These are phyloP conservation scores for Stegastes partitus DNA, from an alignment of 2,113 vertebrate genomes.

Conservation along the genomic window DNA sequence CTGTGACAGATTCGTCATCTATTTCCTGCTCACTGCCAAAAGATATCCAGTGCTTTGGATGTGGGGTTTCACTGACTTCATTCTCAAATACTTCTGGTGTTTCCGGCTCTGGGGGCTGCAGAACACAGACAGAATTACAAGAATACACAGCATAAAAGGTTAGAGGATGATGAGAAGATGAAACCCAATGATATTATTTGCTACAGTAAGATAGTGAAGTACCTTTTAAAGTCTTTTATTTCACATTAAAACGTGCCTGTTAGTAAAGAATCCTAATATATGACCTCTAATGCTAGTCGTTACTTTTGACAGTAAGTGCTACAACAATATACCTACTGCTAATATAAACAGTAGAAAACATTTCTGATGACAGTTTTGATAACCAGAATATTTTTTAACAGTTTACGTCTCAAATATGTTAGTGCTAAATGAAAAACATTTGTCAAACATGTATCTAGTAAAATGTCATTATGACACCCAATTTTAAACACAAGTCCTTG, in stretches of 20 bases:
- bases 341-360: background rate
- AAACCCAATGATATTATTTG: constrained; percentile 2
- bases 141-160: too few species aligned
- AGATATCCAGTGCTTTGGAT: constrained; percentile 88
- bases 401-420: background rate
- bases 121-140: constrained; percentile 21
- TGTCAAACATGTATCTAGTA: background rate
- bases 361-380: background rate
- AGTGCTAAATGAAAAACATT: background rate
- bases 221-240: background rate
- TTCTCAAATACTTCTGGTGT: constrained; percentile 69
- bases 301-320: too few species aligned
- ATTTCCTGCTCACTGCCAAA: constrained; percentile 94
- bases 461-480: background rate
- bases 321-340: background rate
- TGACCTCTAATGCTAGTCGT: background rate
- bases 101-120: constrained; percentile 80
- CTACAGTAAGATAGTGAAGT: background rate
- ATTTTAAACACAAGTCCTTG: background rate
- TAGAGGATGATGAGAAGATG: too few species aligned
- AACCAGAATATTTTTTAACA: too few species aligned
- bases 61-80: constrained; percentile 73
- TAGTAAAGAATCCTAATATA: background rate
- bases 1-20: constrained; percentile 88
- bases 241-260: background rate